Evolutionary conservation across 2,113 vertebrate species (phyloP).

Genomic region (Neopipo cinnamomea): DNA sequence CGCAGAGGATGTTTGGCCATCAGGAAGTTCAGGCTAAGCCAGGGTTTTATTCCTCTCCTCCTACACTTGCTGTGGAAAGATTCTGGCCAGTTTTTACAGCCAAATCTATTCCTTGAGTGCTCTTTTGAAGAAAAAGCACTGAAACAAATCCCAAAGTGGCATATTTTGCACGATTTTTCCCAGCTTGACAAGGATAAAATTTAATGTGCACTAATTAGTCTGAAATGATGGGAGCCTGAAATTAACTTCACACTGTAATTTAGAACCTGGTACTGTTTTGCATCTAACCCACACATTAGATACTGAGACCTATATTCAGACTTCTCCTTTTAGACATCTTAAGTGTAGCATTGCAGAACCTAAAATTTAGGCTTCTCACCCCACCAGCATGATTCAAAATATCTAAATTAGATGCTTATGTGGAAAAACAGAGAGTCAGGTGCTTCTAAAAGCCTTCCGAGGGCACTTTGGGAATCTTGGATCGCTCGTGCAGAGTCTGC

Average conservation of each 20-base stretch:
- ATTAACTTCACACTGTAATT: conserved; percentile 25
- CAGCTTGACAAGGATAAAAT: not conserved
- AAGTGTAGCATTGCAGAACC: not conserved
- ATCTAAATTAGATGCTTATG: not conserved
- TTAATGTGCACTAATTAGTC: not conserved
- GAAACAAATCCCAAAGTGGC: not conserved
- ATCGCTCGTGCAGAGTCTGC: not conserved
- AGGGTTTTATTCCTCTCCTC: not conserved
- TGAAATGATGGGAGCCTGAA: conserved; percentile 9
- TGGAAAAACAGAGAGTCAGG: not conserved
- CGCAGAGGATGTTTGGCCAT: not conserved
- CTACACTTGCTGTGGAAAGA: not conserved
- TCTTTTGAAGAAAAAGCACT: not conserved
- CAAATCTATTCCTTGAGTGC: not conserved
- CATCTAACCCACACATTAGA: conserved; percentile 11
- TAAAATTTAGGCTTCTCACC: conserved; percentile 19
- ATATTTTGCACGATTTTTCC: not conserved
- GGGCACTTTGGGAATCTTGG: not conserved
- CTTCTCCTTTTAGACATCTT: conserved; percentile 26
- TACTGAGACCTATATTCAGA: not conserved
- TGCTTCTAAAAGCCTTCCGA: not conserved
- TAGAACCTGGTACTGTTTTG: not conserved
- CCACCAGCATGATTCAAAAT: not conserved
- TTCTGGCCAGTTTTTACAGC: not conserved
- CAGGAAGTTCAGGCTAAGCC: not conserved